phyloP scores from a whole-genome alignment of 2,888 invertebrate species.

The Lepetodrilus schrolli region DNA sequence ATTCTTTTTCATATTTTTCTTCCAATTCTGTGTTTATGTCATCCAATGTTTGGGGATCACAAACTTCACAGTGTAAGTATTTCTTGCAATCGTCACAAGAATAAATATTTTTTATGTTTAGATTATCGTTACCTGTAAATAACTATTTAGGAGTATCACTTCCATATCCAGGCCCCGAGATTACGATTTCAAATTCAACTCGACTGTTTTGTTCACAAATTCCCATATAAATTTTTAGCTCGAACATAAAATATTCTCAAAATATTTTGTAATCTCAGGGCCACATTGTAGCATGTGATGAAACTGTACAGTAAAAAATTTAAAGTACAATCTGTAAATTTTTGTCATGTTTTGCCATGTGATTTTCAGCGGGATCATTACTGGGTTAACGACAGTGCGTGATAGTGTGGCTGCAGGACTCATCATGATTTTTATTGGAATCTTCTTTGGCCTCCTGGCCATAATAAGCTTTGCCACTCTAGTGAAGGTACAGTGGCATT shows the following conservation, averaged over 20 bases:
- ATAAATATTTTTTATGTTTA: too few species aligned
- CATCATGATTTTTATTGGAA: constrained; percentile 85
- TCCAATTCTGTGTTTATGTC: constrained; percentile 83
- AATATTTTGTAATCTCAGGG: too few species aligned
- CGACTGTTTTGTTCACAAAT: too few species aligned
- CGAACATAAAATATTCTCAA: too few species aligned
- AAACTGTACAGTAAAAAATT: too few species aligned
- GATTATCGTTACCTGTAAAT: too few species aligned
- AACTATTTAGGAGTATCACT: too few species aligned
- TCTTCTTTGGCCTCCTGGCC: constrained; percentile 64
- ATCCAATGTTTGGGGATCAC: constrained; percentile 92
- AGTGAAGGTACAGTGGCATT: constrained; percentile 84
- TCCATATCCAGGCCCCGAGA: too few species aligned
- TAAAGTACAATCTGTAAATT: constrained; percentile 87
- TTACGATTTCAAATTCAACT: too few species aligned
- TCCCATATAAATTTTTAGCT: too few species aligned
- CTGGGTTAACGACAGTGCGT: constrained; percentile 80
- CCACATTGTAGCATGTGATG: too few species aligned
- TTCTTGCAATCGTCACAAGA: too few species aligned
- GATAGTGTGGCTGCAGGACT: constrained; percentile 83
- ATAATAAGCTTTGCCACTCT: constrained; percentile 81
- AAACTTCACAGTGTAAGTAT: constrained; percentile 87
- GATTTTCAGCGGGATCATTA: constrained; percentile 83
- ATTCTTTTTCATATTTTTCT: constrained; percentile 95
- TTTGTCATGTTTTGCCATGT: constrained; percentile 79